Percentiles rank a stretch among this genome's conserved stretches.
Evolutionary conservation across 2,113 vertebrate species (phyloP).

Genomic region (Gobio gobio): DNA sequence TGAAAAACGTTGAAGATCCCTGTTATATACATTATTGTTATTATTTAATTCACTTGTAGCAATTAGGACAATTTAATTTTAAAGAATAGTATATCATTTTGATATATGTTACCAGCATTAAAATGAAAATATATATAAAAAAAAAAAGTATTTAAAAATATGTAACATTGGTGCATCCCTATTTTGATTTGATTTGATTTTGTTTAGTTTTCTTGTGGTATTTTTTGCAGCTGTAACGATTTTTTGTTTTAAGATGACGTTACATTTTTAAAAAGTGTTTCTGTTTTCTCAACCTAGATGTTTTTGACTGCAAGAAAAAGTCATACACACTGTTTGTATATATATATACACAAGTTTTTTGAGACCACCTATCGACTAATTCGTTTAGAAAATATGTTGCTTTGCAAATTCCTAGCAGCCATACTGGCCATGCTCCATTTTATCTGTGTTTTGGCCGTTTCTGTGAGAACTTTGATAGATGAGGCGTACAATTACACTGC

Average conservation of each 20-base stretch:
- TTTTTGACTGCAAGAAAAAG: not conserved
- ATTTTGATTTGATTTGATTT: not conserved
- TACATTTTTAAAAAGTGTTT: not conserved
- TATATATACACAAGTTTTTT: not conserved
- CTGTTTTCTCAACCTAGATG: not conserved
- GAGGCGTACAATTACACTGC: slow-evolving; percentile 15
- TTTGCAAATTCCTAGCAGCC: not conserved
- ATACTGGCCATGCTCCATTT: not conserved
- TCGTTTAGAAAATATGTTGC: not conserved
- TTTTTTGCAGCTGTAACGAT: not conserved
- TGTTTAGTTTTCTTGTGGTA: not conserved
- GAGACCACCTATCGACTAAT: not conserved
- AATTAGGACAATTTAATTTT: not conserved
- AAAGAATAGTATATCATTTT: not conserved
- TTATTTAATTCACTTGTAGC: not conserved
- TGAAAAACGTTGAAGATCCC: no score
- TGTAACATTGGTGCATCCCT: not conserved
- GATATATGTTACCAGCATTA: not conserved
- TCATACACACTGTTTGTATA: not conserved
- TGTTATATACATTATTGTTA: not conserved
- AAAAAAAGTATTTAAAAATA: not conserved
- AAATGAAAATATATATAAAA: no score
- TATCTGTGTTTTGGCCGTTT: not conserved
- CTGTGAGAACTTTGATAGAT: slow-evolving; percentile 24
- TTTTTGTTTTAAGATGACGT: not conserved